Conservation (phyloP, 1,140 invertebrate species). For the Mizuhopecten yessoensis region DNA sequence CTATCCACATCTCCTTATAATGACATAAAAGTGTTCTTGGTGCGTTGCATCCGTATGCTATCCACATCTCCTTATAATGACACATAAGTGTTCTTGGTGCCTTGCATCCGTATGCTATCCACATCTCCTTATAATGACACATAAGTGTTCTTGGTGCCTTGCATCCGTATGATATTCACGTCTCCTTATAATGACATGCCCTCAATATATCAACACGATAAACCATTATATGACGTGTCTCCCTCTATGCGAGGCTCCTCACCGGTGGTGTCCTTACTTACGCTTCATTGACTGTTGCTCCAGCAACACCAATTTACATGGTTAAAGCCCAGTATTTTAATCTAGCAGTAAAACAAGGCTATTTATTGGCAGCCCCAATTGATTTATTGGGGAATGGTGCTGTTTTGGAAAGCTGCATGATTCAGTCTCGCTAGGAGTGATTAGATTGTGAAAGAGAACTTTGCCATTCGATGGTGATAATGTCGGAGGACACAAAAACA, state of each 20-base stretch:
- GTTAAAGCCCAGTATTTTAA: slow-evolving; percentile 1
- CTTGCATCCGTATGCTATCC: too few species aligned
- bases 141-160: too few species aligned
- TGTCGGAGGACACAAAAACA: background rate
- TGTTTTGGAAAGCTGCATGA: slow-evolving; percentile 8
- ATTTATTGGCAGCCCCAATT: background rate
- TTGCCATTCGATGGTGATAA: background rate
- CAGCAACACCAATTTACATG: background rate
- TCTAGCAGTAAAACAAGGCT: background rate
- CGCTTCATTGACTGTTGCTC: background rate
- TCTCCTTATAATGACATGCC: too few species aligned
- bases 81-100: too few species aligned
- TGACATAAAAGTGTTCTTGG: too few species aligned
- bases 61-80: too few species aligned
- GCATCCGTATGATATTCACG: too few species aligned
- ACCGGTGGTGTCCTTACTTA: background rate
- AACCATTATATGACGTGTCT: background rate
- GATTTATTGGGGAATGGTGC: slow-evolving; percentile 12
- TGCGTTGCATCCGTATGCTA: too few species aligned
- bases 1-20: too few species aligned
- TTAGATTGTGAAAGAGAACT: background rate
- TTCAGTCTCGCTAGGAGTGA: slow-evolving; percentile 4
- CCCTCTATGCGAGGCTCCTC: background rate
- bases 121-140: too few species aligned
- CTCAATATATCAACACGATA: background rate